These are phyloP conservation scores for Micromussa lordhowensis DNA, from an alignment of 92 coral and sea anemone genomes.

Conservation along the genomic window DNA sequence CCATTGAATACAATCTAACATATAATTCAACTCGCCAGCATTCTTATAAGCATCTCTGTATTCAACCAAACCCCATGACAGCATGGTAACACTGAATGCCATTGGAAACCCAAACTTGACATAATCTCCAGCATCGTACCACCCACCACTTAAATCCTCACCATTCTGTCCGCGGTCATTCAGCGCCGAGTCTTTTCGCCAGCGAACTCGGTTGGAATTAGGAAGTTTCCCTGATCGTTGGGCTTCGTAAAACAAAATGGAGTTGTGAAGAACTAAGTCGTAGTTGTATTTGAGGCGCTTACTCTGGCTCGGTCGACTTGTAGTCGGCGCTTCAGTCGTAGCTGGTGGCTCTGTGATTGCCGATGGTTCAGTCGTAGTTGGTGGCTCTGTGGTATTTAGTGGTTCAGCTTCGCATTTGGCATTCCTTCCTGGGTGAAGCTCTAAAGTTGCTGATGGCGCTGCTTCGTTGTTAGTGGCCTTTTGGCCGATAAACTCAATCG, in stretches of 20 bases:
- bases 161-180: slow-evolving; percentile 66
- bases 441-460: slow-evolving; percentile 37
- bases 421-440: slow-evolving; percentile 23
- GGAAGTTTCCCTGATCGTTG: slow-evolving; percentile 92
- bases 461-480: slow-evolving; percentile 35
- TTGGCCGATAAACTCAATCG: slow-evolving; percentile 47
- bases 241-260: slow-evolving; percentile 90
- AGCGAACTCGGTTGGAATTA: slow-evolving; percentile 78
- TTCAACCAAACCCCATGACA: slow-evolving; percentile 92
- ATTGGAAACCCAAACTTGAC: slow-evolving; percentile 96
- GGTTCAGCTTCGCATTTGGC: slow-evolving; percentile 27
- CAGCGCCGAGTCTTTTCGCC: slow-evolving; percentile 92
- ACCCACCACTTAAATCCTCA: slow-evolving; percentile 87
- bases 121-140: slow-evolving; percentile 93
- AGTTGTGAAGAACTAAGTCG: slow-evolving; percentile 72
- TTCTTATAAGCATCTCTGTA: slow-evolving; percentile 75
- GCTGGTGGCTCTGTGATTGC: slow-evolving; percentile 24
- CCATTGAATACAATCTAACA: slow-evolving; percentile 89
- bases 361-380: slow-evolving; percentile 9
- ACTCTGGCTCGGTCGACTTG: neutral
- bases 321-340: slow-evolving; percentile 19
- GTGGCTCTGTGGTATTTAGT: neutral
- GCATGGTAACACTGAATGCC: slow-evolving; percentile 84
- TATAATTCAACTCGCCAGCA: slow-evolving; percentile 77
- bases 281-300: slow-evolving; percentile 48